phyloP scores from a whole-genome alignment of 2,113 vertebrate species.

The Platichthys stellatus region DNA sequence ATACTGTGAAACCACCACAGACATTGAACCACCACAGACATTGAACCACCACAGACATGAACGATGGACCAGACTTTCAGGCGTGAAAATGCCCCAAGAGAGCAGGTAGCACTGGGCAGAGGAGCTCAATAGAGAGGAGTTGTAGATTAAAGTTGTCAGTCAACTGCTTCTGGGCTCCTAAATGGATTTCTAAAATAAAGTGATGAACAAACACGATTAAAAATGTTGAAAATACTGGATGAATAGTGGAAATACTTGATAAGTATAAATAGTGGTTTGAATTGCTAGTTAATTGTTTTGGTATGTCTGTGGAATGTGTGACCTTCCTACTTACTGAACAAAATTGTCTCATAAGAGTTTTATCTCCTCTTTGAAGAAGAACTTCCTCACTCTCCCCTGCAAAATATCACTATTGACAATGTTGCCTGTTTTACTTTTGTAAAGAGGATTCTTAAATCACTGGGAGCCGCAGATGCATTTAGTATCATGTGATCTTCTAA shows the following conservation, averaged over 20 bases:
- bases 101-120: neutral
- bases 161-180: too few species aligned
- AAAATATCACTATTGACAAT: constrained; percentile 11
- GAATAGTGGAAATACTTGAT: too few species aligned
- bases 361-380: neutral
- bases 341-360: neutral
- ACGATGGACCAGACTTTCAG: too few species aligned
- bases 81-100: too few species aligned
- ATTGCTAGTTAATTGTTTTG: neutral
- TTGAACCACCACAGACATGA: too few species aligned
- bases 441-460: constrained; percentile 17
- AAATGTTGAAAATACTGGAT: too few species aligned
- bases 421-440: neutral
- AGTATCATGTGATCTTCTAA: constrained; percentile 26
- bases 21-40: too few species aligned
- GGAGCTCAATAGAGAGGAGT: too few species aligned
- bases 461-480: constrained; percentile 9
- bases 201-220: too few species aligned
- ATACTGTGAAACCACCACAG: too few species aligned
- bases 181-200: too few species aligned
- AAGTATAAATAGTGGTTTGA: neutral
- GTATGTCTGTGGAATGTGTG: neutral
- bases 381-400: constrained; percentile 11
- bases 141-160: too few species aligned
- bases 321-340: neutral